These are phyloP conservation scores for Sinonovacula constricta DNA, from an alignment of 1,140 invertebrate genomes.

Conservation along the genomic window DNA sequence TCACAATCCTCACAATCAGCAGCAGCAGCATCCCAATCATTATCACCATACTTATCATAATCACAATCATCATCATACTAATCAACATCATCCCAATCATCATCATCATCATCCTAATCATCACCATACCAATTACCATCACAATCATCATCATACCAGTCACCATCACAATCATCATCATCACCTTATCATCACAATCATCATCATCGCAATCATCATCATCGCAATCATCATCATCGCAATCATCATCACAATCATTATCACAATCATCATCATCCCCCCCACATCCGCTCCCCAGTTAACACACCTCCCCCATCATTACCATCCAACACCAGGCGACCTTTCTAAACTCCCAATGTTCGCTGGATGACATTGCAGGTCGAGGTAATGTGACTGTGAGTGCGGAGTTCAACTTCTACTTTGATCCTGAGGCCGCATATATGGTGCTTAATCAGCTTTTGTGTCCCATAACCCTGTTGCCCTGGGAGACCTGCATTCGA, in stretches of 20 bases:
- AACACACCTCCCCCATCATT: not conserved
- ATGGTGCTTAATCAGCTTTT: conserved; percentile 90
- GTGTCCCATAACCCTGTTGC: conserved; percentile 49
- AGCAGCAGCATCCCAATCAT: too few relatives aligned
- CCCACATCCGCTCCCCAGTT: not conserved
- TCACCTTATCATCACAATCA: too few relatives aligned
- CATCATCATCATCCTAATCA: too few relatives aligned
- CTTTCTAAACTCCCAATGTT: not conserved
- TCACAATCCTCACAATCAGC: too few relatives aligned
- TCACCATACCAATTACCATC: too few relatives aligned
- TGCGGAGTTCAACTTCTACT: conserved; percentile 89
- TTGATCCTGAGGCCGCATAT: conserved; percentile 88
- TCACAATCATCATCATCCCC: conserved; percentile 36
- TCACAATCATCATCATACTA: not conserved
- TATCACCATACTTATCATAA: too few relatives aligned
- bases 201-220: conserved; percentile 16
- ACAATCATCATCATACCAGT: too few relatives aligned
- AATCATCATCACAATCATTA: conserved; percentile 22
- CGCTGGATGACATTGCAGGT: conserved; percentile 72
- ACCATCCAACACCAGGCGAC: not conserved
- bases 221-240: conserved; percentile 3
- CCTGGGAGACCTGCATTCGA: conserved; percentile 54
- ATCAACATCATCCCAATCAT: conserved; percentile 7
- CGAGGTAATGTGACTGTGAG: conserved; percentile 84
- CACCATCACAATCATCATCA: conserved; percentile 10